Evolutionary conservation across 2,797 vertebrate species (phyloP).

Genomic region (Percopsis omiscomaycus): DNA sequence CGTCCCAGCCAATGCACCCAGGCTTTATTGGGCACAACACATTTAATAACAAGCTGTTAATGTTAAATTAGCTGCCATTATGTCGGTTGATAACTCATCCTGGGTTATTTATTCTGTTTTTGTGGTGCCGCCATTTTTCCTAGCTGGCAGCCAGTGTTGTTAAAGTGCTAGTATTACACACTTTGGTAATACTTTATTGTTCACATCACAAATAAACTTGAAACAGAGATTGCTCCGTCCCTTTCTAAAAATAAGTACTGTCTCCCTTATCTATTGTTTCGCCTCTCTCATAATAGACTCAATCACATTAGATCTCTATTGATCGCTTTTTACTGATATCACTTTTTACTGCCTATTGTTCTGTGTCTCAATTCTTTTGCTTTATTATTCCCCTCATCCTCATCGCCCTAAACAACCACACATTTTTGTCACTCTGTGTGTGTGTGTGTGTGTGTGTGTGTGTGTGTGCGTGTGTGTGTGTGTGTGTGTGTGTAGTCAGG

Average conservation of each 20-base stretch:
- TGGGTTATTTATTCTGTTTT: no score
- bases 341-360: no score
- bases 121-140: no score
- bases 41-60: neutral
- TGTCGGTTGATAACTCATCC: neutral
- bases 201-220: no score
- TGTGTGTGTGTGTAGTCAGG: conserved; percentile 81
- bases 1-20: neutral
- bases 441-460: neutral
- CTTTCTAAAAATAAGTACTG: neutral
- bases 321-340: neutral
- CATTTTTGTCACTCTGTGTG: neutral
- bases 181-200: no score
- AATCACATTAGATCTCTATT: no score
- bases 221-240: no score
- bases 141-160: no score
- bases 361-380: neutral
- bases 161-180: no score
- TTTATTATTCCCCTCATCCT: neutral
- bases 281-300: no score
- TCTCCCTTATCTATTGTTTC: neutral
- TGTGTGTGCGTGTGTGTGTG: neutral
- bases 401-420: neutral
- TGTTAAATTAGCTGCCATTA: neutral
- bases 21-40: neutral